Base-by-base conservation (phyloP, 1,140 invertebrate genomes). In the Microplitis mediator region DNA sequence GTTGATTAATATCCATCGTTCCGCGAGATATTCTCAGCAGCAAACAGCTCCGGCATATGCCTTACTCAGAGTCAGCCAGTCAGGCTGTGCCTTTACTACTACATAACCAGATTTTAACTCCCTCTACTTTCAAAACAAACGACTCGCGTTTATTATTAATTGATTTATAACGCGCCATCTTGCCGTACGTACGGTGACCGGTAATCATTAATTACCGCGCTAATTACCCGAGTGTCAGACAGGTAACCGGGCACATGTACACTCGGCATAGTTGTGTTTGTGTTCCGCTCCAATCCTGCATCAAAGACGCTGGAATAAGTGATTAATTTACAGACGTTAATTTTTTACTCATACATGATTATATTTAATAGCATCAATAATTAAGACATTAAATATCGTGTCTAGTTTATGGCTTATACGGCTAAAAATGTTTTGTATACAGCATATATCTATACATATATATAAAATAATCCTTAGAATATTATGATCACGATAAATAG, bases 121-220 rank as follows among this genome's bases (percentile, higher is more conserved):
- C 39, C 39, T 45, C 39, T 45, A 45, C 6, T 45, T 5, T 45
- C 71, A 77, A 75, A 76, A 77, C 76, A 76, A 78, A 76, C 76
- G 73, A 76, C 73, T 76, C 6, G 54, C 67, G 67, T 80, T 23
- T 23, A 23, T 23, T 80, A 81, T 83, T 81, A 81, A 83, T 82
- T 79, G 79, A 83, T 82, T 80, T 77, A 79, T 79, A 81, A 80
- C 72, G 79, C 78, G 75, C 76, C 78, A 79, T 81, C 74, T 79
- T 79, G 78, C 74, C 58, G 74, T 72, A 69, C 39, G 39, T 66
- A 70, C 64, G 78, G 74, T 78, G 76, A 76, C 74, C 75, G 74
- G 74, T 76, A 71, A 77, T 81, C 81, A 83, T 83, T 79, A 81
- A 83, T 83, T 80, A 83, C 74, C 45, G 13, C 51, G 61, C 73